A percentile compares a stretch with the other conserved stretches of the same genome.
Evolutionary conservation across 2,797 vertebrate genomes (phyloP).

Genomic region (Malacoctenus gilli): DNA sequence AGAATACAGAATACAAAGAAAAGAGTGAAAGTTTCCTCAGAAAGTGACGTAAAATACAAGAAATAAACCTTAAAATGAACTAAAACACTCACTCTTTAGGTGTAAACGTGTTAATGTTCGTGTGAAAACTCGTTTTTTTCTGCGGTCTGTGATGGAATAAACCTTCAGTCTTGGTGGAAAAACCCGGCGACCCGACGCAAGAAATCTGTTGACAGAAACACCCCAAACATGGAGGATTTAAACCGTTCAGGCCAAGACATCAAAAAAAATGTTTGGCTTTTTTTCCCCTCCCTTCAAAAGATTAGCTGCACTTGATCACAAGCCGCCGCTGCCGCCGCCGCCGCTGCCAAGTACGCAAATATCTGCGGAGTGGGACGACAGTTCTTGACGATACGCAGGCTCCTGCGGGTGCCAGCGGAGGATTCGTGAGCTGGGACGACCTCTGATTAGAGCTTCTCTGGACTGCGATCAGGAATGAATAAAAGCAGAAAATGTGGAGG

Average conservation of each 20-base stretch:
- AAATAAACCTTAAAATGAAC: no score
- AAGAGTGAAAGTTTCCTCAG: no score
- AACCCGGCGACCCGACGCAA: slow-evolving; percentile 18
- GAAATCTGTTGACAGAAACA: slow-evolving; percentile 61
- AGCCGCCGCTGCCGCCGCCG: slow-evolving; percentile 30
- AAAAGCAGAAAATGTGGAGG: slow-evolving; percentile 12
- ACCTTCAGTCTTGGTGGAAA: slow-evolving; percentile 15
- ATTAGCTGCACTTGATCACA: slow-evolving; percentile 70
- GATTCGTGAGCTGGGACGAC: slow-evolving; percentile 29
- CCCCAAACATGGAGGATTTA: slow-evolving; percentile 58
- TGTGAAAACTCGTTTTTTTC: no score
- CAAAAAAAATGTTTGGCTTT: slow-evolving; percentile 51
- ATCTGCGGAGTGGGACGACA: slow-evolving; percentile 44
- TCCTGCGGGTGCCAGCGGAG: slow-evolving; percentile 43
- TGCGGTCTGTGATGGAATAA: not conserved
- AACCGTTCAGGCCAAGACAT: slow-evolving; percentile 61
- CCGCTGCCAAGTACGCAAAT: slow-evolving; percentile 60
- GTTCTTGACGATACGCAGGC: slow-evolving; percentile 41
- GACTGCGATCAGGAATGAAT: slow-evolving; percentile 3
- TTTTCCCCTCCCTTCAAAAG: slow-evolving; percentile 45
- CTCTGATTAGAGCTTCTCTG: slow-evolving; percentile 44
- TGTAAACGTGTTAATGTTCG: no score
- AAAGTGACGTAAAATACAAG: no score
- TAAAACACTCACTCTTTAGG: no score
- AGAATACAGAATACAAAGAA: no score